Conservation (phyloP, 2,888 invertebrate genomes). For the Bellardia pandia region DNA sequence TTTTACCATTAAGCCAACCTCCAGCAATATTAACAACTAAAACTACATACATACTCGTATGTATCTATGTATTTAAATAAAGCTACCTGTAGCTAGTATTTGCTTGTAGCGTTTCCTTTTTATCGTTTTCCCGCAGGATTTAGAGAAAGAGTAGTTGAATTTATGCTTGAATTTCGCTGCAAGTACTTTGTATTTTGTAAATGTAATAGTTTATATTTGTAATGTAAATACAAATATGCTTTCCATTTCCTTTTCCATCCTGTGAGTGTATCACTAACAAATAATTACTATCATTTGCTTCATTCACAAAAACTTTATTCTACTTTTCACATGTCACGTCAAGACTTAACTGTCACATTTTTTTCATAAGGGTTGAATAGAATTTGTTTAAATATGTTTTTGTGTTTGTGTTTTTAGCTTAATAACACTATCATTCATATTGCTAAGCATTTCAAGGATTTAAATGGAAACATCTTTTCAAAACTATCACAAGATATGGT, state of each 20-base stretch:
- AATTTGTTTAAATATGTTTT: slow-evolving; percentile 53
- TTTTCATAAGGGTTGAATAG: not conserved
- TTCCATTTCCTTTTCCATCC: slow-evolving; percentile 11
- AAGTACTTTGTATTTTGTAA: slow-evolving; percentile 26
- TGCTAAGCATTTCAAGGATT: not conserved
- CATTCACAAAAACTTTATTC: slow-evolving; percentile 56
- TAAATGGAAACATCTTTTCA: not conserved
- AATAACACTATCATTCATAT: not conserved
- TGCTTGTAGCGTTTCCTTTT: slow-evolving; percentile 39
- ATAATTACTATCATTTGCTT: slow-evolving; percentile 67
- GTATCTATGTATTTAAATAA: not conserved
- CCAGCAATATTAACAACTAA: slow-evolving; percentile 14
- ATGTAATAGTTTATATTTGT: slow-evolving; percentile 33
- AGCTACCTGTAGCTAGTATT: slow-evolving; percentile 63
- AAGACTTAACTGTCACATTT: slow-evolving; percentile 46
- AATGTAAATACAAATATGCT: slow-evolving; percentile 41
- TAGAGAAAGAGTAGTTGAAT: slow-evolving; percentile 2
- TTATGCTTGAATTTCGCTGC: not conserved
- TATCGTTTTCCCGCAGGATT: slow-evolving; percentile 6
- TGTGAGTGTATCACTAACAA: slow-evolving; percentile 64
- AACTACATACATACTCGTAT: not conserved
- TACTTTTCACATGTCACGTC: slow-evolving; percentile 64
- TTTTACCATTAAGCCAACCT: slow-evolving; percentile 33
- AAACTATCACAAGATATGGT: slow-evolving; percentile 17
- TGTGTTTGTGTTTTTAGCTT: slow-evolving; percentile 11